A percentile compares a stretch with the other conserved stretches of the same genome.
Evolutionary conservation across 2,797 vertebrate species (phyloP).

Genomic region (Rhincodon typus): DNA sequence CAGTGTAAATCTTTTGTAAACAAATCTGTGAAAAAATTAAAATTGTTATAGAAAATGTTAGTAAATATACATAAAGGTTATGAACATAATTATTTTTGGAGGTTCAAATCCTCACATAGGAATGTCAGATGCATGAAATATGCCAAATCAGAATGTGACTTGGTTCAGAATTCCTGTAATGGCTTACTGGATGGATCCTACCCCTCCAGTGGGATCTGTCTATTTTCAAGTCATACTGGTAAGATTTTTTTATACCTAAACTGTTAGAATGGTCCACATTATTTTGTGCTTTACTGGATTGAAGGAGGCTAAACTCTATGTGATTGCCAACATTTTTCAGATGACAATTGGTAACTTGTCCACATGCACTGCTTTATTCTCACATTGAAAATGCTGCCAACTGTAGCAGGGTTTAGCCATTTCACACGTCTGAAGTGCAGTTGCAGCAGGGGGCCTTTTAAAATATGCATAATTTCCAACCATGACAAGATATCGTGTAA

Average conservation of each 20-base stretch:
- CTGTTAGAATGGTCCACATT: not conserved
- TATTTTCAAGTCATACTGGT: not conserved
- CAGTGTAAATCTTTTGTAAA: not conserved
- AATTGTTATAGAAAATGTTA: conserved; percentile 12
- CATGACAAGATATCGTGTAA: not conserved
- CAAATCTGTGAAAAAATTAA: conserved; percentile 21
- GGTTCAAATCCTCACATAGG: not conserved
- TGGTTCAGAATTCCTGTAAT: not conserved
- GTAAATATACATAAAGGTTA: not conserved
- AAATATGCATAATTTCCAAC: not conserved
- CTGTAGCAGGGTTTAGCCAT: not conserved
- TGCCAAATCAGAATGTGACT: not conserved
- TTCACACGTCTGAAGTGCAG: not conserved
- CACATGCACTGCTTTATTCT: not conserved
- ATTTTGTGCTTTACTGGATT: not conserved
- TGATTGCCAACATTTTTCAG: not conserved
- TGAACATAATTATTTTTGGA: not conserved
- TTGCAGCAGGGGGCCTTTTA: not conserved
- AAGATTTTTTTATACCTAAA: not conserved
- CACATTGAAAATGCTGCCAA: not conserved
- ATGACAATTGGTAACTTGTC: not conserved
- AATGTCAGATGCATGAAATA: conserved; percentile 22
- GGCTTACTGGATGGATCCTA: not conserved
- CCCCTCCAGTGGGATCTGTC: not conserved
- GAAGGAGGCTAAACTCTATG: not conserved